phyloP scores from a whole-genome alignment of 1,140 invertebrate species.

The Cyclina sinensis region DNA sequence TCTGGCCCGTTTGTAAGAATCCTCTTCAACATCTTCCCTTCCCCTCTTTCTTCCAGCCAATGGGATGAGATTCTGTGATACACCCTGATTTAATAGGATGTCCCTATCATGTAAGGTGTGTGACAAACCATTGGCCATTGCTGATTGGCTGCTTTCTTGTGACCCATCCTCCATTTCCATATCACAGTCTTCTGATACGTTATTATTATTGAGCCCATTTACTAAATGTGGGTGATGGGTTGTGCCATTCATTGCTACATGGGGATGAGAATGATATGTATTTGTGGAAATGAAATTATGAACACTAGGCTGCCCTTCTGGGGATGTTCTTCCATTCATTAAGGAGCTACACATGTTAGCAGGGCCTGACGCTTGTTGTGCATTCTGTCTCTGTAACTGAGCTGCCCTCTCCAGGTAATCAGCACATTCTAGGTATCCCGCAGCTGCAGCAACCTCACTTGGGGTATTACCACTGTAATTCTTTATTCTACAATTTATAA shows the following conservation, averaged over 20 bases:
- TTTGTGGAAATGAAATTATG: constrained; percentile 52
- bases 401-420: constrained; percentile 75
- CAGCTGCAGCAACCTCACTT: constrained; percentile 71
- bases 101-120: constrained; percentile 29
- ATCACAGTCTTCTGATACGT: constrained; percentile 57
- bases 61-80: constrained; percentile 61
- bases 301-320: constrained; percentile 1
- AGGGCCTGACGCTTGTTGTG: constrained; percentile 4
- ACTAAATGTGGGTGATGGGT: not conserved
- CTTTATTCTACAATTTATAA: constrained; percentile 70
- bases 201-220: constrained; percentile 48
- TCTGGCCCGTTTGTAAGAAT: constrained; percentile 72
- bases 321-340: constrained; percentile 23
- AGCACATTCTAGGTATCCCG: constrained; percentile 77
- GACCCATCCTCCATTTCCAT: constrained; percentile 70
- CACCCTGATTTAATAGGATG: constrained; percentile 60
- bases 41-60: constrained; percentile 75
- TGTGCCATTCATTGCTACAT: constrained; percentile 29
- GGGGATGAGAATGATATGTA: constrained; percentile 51
- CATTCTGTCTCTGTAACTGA: constrained; percentile 68
- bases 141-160: not conserved
- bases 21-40: constrained; percentile 75
- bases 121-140: not conserved
- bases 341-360: constrained; percentile 25
- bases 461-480: constrained; percentile 75